Conservation (phyloP, 2,888 invertebrate species). For the Agriopis marginaria region DNA sequence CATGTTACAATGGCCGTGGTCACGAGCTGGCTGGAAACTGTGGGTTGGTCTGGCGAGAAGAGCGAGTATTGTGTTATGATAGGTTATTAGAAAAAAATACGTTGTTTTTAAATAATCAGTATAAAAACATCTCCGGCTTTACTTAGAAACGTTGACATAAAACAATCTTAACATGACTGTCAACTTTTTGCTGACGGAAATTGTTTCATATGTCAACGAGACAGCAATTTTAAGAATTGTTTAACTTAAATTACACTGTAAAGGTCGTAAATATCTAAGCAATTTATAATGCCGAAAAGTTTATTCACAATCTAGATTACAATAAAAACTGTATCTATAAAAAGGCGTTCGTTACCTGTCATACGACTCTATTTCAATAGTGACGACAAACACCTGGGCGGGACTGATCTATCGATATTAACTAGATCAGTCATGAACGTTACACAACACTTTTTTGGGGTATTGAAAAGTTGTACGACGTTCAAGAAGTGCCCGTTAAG, state of each 20-base stretch:
- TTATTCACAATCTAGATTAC: slow-evolving; percentile 8
- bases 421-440: slow-evolving; percentile 32
- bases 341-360: slow-evolving; percentile 41
- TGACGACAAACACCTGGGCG: slow-evolving; percentile 41
- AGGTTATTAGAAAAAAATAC: no score
- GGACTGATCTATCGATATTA: slow-evolving; percentile 50
- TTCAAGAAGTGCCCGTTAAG: neutral
- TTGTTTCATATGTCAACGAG: no score
- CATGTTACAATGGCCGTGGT: no score
- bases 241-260: no score
- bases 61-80: no score
- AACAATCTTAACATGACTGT: no score
- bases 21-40: no score
- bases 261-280: neutral
- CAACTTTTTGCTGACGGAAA: no score
- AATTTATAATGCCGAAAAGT: neutral
- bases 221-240: no score
- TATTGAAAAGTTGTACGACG: neutral
- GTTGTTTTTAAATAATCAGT: no score
- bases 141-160: no score
- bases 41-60: no score
- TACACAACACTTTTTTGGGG: slow-evolving; percentile 39
- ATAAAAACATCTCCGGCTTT: neutral
- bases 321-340: slow-evolving; percentile 25
- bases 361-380: slow-evolving; percentile 29